Base-by-base conservation (phyloP, 2,888 invertebrate species). In the Macrosiphum euphorbiae region DNA sequence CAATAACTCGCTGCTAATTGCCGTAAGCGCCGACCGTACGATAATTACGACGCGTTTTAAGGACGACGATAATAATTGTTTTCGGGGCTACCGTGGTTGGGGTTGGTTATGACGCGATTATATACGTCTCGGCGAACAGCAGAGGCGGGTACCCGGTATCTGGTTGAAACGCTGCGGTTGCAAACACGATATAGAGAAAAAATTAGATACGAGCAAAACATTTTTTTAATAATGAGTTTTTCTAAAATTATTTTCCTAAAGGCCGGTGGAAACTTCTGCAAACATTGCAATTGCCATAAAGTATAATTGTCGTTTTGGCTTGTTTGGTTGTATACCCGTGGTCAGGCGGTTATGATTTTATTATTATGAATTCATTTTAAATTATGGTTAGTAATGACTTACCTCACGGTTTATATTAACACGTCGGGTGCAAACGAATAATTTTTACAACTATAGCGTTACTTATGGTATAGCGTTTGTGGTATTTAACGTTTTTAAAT, bases 1-100 rank as follows among this genome's bases (percentile, higher is more conserved):
- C 52, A 44, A 89, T 89, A 89, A 89, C 58, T 89, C 61, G 89
- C 28, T 28, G 44, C n/a, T 89, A 89, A 89, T 89, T 61, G 61
- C 61, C 89, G 67, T 20, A 20, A 47, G 44, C 61, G 41, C 67
- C 26, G 44, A 89, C 89, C 61, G 90, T 67, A 8, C 78, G 78
- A 78, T 78, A 50, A 90, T 67, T 67, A 90, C 67, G 47, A 41
- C 41, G 44, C 58, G 26, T 58, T 90, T 35, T 55, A 55, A 44
- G 41, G 85, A 85, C 85, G 41, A 44, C 28, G 78, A 78, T 78
- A 78, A 78, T 78, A 78, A 78, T 78, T 41, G 78, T 35, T 78
- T 35, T 78, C 67, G 5, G 16, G 78, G 78, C 67, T 4, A 52
- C 52, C 52, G 16, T 2, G 52, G 16, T 47, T 10, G n/a, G 16